Evolutionary conservation across 2,888 invertebrate genomes (phyloP).

Genomic region (Acleris holmiana): DNA sequence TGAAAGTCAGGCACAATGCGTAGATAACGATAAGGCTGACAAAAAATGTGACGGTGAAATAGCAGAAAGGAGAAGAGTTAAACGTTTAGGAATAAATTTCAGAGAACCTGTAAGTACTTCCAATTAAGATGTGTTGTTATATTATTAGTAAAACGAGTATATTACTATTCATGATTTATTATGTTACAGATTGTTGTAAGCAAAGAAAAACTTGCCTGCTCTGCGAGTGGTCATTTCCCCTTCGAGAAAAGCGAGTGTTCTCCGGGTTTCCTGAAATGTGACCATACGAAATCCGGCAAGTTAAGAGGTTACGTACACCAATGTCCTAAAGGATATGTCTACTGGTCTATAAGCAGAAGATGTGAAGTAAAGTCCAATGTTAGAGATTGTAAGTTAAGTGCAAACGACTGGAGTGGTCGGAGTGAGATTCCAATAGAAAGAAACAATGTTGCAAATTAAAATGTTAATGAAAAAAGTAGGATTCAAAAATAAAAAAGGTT

Average conservation of each 20-base stretch:
- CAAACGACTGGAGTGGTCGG: slow-evolving; percentile 72
- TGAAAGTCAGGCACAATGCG: slow-evolving; percentile 88
- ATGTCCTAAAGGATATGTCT: slow-evolving; percentile 90
- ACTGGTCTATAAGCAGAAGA: slow-evolving; percentile 90
- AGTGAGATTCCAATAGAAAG: slow-evolving; percentile 85
- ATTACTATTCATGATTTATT: slow-evolving; percentile 33
- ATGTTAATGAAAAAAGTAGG: too few species aligned
- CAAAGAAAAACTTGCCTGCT: slow-evolving; percentile 84
- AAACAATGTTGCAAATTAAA: slow-evolving; percentile 74
- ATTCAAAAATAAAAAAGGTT: too few species aligned
- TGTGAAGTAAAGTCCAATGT: slow-evolving; percentile 88
- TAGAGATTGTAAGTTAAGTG: slow-evolving; percentile 82
- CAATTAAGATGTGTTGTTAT: background rate
- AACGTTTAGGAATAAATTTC: slow-evolving; percentile 77
- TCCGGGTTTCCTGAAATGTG: slow-evolving; percentile 89
- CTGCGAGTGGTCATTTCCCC: slow-evolving; percentile 87
- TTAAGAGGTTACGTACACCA: slow-evolving; percentile 89
- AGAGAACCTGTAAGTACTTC: slow-evolving; percentile 83
- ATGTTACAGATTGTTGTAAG: slow-evolving; percentile 86
- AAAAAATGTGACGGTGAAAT: slow-evolving; percentile 84
- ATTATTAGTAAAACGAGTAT: background rate
- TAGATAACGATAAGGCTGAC: slow-evolving; percentile 85
- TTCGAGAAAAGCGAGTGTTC: slow-evolving; percentile 87
- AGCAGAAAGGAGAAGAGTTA: slow-evolving; percentile 81
- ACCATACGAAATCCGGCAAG: slow-evolving; percentile 70